Evolutionary conservation across 2,113 vertebrate species (phyloP), one percentile per base, ranked within the genome.

Genomic region (Butastur rufipennis): DNA sequence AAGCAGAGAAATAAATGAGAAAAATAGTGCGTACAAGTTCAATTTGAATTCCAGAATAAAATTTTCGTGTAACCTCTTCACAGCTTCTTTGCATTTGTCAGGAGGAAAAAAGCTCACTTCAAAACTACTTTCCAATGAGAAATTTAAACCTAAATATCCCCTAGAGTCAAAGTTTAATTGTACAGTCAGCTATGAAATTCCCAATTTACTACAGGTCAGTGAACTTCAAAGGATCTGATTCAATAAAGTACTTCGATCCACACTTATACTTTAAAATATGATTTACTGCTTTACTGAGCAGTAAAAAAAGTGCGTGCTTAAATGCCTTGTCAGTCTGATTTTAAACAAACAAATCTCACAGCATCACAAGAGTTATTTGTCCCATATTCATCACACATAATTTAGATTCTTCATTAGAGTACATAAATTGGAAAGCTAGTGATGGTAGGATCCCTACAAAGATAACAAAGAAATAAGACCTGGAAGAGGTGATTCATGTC

Each of bases 261-360:
- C 31, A 65, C 56, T 83, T 58, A 52, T 12, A 50, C 20, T 86
- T 94, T 40, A 75, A 93, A 94, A 92, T 61, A 90, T 29, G 10
- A 96, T 84, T 63, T 91, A 88, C 61, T 87, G 53, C 66, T 95
- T 93, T 94, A 89, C 29, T 75, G 73, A 95, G 53, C 43, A 94
- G 48, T 52, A 29, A 43, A 84, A 85, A 77, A 53, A 22, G 10
- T 18, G n/a, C 38, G 29, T 43, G n/a, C 34, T 91, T 61, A 84
- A 86, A 45, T 20, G 23, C 52, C 56, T 67, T 86, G 43, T 59
- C 50, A 78, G 40, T 10, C 40, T 52, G 27, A 66, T 43, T 75
- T 75, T 80, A 89, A 93, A 71, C 56, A 91, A 78, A 53, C 42
- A 56, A 79, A 48, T 65, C n/a, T 68, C 65, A 16, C 13, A 26